These are phyloP conservation scores for Ochotona princeps DNA, from an alignment of 2,113 vertebrate species.

Conservation along the genomic window DNA sequence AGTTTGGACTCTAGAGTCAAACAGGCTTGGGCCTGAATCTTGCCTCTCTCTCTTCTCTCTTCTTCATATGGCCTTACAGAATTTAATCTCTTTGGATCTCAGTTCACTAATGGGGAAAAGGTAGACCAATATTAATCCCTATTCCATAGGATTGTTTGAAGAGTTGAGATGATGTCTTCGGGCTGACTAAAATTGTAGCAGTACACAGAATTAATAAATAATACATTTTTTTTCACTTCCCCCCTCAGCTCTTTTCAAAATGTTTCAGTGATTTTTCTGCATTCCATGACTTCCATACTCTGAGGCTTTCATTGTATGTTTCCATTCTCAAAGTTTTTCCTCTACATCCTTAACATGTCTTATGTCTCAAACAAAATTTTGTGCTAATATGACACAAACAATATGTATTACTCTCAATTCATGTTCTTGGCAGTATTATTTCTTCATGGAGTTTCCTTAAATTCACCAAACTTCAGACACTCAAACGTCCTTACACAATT, in stretches of 20 bases:
- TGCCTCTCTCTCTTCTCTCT: neutral
- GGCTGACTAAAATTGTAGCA: neutral
- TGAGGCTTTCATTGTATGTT: neutral
- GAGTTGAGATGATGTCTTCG: neutral
- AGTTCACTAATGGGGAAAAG: neutral
- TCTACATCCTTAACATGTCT: neutral
- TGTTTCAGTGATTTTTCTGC: neutral
- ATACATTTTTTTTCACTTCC: neutral
- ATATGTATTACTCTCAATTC: neutral
- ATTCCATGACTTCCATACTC: neutral
- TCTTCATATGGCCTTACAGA: neutral
- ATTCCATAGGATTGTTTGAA: neutral
- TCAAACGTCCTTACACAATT: neutral
- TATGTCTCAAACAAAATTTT: conserved; percentile 15
- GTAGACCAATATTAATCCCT: neutral
- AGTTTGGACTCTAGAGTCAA: neutral
- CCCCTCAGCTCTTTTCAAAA: conserved; percentile 11
- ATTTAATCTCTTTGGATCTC: neutral
- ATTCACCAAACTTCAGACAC: neutral
- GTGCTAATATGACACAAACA: neutral
- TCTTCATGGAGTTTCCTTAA: neutral
- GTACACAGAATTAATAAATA: neutral
- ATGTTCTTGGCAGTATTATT: neutral
- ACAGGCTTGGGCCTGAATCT: neutral
- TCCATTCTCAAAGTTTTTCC: neutral